Base-by-base conservation (phyloP, 2,888 invertebrate species). In the Drosophila cognata region DNA sequence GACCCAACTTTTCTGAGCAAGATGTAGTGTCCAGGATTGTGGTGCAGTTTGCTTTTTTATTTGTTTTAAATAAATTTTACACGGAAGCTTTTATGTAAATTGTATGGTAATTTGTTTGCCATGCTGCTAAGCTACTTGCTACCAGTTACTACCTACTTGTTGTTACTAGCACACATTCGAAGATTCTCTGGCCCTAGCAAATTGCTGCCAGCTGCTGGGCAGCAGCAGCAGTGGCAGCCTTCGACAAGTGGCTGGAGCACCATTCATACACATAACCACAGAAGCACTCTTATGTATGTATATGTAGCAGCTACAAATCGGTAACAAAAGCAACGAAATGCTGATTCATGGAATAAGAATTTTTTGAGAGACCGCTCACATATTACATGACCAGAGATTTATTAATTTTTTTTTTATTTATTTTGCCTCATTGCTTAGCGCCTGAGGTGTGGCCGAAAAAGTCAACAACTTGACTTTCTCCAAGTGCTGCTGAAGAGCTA, bases 21-120 rank as follows among this genome's bases (percentile, higher is more conserved):
- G 74, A 79, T 75, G 73, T 82, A 84, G 80, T 75, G 80, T 71
- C 62, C 75, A 74, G 75, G 69, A 77, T 74, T 83, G 35, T 75
- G 64, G 65, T 52, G 57, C 59, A 73, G 63, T 74, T 74, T 78
- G 63, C 59, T 43, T 52, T 88, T 79, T 77, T 85, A 84, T 86
- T 84, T 82, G 67, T 86, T 89, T 82, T 89, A 88, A 88, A 89
- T 88, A 88, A 89, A 86, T 89, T 86, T 76, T 79, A 86, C 79
- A 88, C 79, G 81, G 76, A 81, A 81, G 81, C 79, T 79, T 81
- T 88, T 84, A 89, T 88, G 89, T 83, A 84, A 79, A 88, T 88
- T 81, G 78, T 88, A 89, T 89, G 89, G 81, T 89, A 88, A 88
- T 89, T 85, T 73, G 81, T 60, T 38, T 55, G 57, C 58, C 65